Conservation (phyloP, 2,113 vertebrate genomes). For the Synchiropus splendidus region DNA sequence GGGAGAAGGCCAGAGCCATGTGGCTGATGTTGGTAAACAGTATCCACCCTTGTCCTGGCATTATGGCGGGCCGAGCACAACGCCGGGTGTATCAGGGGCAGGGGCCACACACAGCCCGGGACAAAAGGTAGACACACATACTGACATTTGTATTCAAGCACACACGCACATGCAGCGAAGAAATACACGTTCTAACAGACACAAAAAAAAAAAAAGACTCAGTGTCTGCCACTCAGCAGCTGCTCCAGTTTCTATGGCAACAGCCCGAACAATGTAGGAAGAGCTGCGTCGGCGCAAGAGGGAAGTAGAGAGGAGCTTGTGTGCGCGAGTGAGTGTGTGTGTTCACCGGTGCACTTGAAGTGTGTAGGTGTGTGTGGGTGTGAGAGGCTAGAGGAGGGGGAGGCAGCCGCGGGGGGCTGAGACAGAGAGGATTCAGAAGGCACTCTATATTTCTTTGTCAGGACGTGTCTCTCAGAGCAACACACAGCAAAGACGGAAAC, state of each 20-base stretch:
- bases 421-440: constrained; percentile 53
- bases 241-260: constrained; percentile 85
- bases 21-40: constrained; percentile 91
- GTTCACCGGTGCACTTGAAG: constrained; percentile 45
- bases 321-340: constrained; percentile 34
- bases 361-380: constrained; percentile 43
- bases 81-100: constrained; percentile 66
- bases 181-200: constrained; percentile 60
- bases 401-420: constrained; percentile 48
- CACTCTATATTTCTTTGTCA: constrained; percentile 54
- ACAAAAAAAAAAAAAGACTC: constrained; percentile 46
- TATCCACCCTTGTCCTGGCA: constrained; percentile 71
- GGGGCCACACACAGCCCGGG: constrained; percentile 67
- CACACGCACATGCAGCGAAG: constrained; percentile 39
- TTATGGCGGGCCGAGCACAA: constrained; percentile 62
- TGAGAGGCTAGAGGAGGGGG: constrained; percentile 52
- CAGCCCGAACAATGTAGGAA: constrained; percentile 76
- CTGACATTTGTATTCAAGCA: constrained; percentile 56
- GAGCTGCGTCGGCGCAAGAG: constrained; percentile 55
- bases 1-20: constrained; percentile 70
- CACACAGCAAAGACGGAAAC: constrained; percentile 29
- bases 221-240: constrained; percentile 82
- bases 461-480: constrained; percentile 32
- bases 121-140: constrained; percentile 60
- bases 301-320: constrained; percentile 22